Evolutionary conservation across 1,140 invertebrate genomes (phyloP).

Genomic region (Platyura marginata): DNA sequence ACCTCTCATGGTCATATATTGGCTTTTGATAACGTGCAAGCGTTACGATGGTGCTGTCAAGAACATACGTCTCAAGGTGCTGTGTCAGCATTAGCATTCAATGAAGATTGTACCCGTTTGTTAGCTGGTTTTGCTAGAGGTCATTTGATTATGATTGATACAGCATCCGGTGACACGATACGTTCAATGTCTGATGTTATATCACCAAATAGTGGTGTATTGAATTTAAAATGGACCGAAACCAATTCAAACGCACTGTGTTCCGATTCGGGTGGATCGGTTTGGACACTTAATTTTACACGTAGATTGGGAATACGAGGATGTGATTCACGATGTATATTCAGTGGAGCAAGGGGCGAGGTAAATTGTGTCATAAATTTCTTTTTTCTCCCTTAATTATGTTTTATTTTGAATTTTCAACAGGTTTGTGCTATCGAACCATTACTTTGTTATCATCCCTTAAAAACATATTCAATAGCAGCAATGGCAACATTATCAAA

Average conservation of each 20-base stretch:
- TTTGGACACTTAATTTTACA: conserved; percentile 87
- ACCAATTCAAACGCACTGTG: conserved; percentile 52
- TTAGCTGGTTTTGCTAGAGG: conserved; percentile 72
- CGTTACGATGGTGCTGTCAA: conserved; percentile 68
- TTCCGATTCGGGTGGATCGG: conserved; percentile 91
- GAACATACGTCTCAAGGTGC: conserved; percentile 58
- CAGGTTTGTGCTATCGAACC: conserved; percentile 61
- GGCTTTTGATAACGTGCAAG: conserved; percentile 72
- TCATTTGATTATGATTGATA: conserved; percentile 67
- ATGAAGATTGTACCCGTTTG: conserved; percentile 67
- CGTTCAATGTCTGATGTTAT: conserved; percentile 69
- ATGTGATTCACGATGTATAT: conserved; percentile 75
- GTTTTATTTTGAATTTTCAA: too few species aligned
- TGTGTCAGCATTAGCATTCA: conserved; percentile 73
- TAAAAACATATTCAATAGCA: conserved; percentile 59
- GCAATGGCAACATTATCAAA: conserved; percentile 88
- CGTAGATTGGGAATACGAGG: conserved; percentile 73
- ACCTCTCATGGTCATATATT: conserved; percentile 84
- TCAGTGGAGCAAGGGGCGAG: conserved; percentile 87
- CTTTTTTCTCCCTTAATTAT: too few species aligned
- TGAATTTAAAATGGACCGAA: conserved; percentile 62
- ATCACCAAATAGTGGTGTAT: conserved; percentile 67
- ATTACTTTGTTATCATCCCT: conserved; percentile 48
- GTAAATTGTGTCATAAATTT: too few species aligned
- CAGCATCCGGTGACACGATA: conserved; percentile 53